Conservation (phyloP, 1,140 invertebrate species). For the Drosophila bocki region DNA sequence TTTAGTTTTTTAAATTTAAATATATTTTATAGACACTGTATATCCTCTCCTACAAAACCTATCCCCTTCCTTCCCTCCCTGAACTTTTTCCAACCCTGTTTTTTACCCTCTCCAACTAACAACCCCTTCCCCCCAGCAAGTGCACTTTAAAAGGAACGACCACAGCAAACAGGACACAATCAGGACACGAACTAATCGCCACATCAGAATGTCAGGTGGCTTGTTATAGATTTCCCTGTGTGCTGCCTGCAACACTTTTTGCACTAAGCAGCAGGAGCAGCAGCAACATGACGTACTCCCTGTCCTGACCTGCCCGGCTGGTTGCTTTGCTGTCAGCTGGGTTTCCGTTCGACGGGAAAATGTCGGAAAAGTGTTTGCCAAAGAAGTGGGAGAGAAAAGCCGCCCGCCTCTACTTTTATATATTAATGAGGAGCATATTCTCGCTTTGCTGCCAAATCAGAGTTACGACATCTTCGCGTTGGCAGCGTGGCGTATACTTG, state of each 20-base stretch:
- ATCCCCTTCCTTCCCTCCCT: not conserved
- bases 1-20: not conserved
- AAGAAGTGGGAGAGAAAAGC: conserved; percentile 23
- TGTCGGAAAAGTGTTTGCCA: conserved; percentile 36
- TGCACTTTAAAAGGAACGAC: conserved; percentile 11
- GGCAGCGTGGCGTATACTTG: conserved; percentile 71
- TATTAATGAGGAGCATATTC: conserved; percentile 56
- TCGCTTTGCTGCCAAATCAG: conserved; percentile 40
- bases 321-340: conserved; percentile 40
- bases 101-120: not conserved
- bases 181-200: conserved; percentile 53
- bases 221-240: conserved; percentile 59
- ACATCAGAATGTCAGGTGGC: conserved; percentile 74
- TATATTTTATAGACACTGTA: not conserved
- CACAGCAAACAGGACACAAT: conserved; percentile 45
- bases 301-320: not conserved
- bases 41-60: too few relatives aligned
- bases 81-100: conserved; percentile 4
- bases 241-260: conserved; percentile 32
- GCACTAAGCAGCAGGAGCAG: conserved; percentile 3
- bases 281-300: conserved; percentile 58
- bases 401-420: conserved; percentile 29
- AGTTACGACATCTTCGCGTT: conserved; percentile 24
- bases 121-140: not conserved
- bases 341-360: conserved; percentile 36